These are phyloP conservation scores for Tragelaphus eurycerus DNA, from an alignment of 2,797 vertebrate genomes.

Conservation along the genomic window DNA sequence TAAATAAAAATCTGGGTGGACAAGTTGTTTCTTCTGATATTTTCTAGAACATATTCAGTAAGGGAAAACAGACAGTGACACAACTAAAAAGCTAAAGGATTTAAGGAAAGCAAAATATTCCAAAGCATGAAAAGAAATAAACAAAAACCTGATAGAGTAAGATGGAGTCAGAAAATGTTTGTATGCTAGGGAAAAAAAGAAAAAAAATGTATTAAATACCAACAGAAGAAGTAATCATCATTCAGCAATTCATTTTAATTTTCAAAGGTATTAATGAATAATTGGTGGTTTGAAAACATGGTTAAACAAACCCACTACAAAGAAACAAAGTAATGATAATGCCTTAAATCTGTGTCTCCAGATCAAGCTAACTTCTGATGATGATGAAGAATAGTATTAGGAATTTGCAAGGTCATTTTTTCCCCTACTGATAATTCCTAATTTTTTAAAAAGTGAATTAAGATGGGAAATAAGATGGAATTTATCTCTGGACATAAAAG, in stretches of 20 bases:
- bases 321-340: constrained; percentile 24
- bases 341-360: constrained; percentile 23
- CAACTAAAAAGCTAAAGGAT: constrained; percentile 70
- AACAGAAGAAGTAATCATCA: constrained; percentile 67
- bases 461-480: background rate
- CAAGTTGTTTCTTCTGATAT: constrained; percentile 11
- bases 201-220: constrained; percentile 73
- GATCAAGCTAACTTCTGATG: constrained; percentile 5
- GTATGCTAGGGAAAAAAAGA: constrained; percentile 72
- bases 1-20: constrained; percentile 75
- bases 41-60: constrained; percentile 61
- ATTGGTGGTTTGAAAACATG: constrained; percentile 57
- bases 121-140: constrained; percentile 87
- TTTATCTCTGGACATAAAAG: background rate
- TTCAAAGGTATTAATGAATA: constrained; percentile 30
- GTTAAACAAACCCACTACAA: constrained; percentile 49
- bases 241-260: constrained; percentile 62
- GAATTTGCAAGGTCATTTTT: background rate
- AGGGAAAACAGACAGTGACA: constrained; percentile 68
- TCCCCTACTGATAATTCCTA: background rate
- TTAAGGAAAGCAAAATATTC: constrained; percentile 71
- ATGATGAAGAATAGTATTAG: background rate
- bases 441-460: background rate
- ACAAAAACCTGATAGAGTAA: constrained; percentile 92
- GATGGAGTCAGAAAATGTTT: constrained; percentile 84